Percentiles rank a stretch among this genome's conserved stretches.
Evolutionary conservation across 2,888 invertebrate genomes (phyloP).

Genomic region (Meloe dianella): DNA sequence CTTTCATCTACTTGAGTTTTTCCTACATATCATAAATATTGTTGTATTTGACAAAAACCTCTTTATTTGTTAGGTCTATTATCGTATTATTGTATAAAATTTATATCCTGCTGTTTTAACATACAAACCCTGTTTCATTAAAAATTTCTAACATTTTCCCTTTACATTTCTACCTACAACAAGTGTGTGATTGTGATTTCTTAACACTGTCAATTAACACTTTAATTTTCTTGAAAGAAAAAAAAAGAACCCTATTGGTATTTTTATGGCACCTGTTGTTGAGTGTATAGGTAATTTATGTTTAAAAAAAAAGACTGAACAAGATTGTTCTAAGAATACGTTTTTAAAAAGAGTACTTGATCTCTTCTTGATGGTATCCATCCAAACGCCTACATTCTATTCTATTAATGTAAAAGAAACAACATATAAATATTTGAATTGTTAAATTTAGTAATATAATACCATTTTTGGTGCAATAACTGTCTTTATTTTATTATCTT

Average conservation of each 20-base stretch:
- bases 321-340: neutral
- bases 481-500: neutral
- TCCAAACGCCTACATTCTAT: neutral
- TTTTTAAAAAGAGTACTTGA: neutral
- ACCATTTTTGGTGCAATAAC: neutral
- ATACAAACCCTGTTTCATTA: neutral
- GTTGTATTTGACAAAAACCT: neutral
- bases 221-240: neutral
- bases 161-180: neutral
- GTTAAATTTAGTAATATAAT: neutral
- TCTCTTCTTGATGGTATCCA: neutral
- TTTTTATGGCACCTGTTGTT: conserved; percentile 6
- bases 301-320: neutral
- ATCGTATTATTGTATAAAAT: neutral
- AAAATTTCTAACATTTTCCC: neutral
- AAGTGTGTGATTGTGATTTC: neutral
- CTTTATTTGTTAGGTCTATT: neutral
- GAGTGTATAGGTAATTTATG: neutral
- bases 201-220: conserved; percentile 2
- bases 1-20: conserved; percentile 1
- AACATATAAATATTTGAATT: neutral
- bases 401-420: neutral
- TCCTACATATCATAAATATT: neutral
- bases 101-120: neutral
- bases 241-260: no score